These are phyloP conservation scores for Idaea straminata DNA, from an alignment of 2,888 invertebrate genomes.

Conservation along the genomic window DNA sequence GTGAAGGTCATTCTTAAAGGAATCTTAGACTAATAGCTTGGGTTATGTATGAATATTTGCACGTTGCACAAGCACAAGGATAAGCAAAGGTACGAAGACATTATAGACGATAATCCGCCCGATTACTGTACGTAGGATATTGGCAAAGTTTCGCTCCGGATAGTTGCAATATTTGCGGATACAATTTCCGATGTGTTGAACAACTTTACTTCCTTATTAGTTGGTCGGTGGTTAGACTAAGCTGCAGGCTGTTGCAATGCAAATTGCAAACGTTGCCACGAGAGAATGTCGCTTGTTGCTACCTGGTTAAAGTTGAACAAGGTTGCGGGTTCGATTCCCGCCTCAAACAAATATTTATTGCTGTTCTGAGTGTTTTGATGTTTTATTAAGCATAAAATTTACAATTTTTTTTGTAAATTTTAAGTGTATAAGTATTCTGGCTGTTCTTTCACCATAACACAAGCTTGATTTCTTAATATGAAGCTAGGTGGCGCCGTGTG, in stretches of 20 bases:
- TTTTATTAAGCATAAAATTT: no score
- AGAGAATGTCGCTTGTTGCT: neutral
- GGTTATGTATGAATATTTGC: neutral
- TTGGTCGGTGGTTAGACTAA: slow-evolving; percentile 3
- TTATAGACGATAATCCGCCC: slow-evolving; percentile 14
- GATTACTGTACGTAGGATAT: slow-evolving; percentile 26
- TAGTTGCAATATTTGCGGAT: slow-evolving; percentile 28
- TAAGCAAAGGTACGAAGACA: neutral
- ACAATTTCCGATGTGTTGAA: slow-evolving; percentile 29
- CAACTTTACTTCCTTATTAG: slow-evolving; percentile 20
- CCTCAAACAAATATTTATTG: no score
- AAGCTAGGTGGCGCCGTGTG: no score
- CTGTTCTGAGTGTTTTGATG: no score
- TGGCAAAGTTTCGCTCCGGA: slow-evolving; percentile 29
- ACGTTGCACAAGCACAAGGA: neutral
- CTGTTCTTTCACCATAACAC: no score
- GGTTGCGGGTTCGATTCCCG: no score
- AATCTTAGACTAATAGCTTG: neutral
- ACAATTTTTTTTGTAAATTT: no score
- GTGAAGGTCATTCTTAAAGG: no score
- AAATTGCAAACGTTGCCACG: neutral
- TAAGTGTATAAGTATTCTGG: no score
- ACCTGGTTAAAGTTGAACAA: neutral
- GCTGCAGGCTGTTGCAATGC: neutral
- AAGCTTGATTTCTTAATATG: no score